phyloP scores from a whole-genome alignment of 2,888 invertebrate genomes.

The Agrenia bidenticulata region DNA sequence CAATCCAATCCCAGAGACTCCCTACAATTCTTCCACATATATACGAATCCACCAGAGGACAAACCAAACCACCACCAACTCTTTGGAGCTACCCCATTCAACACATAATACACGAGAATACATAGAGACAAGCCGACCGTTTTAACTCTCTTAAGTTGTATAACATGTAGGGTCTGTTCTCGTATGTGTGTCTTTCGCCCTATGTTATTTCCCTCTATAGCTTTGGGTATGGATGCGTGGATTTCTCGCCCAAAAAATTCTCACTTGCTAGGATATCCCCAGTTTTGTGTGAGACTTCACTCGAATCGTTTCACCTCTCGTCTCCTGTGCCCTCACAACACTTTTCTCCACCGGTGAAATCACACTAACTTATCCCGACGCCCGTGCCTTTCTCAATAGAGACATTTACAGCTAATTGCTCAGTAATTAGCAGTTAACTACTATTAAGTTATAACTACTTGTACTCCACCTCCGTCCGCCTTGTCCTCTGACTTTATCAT shows the following conservation, averaged over 20 bases:
- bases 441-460: too few relatives aligned
- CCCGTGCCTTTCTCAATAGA: too few relatives aligned
- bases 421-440: too few relatives aligned
- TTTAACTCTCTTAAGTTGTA: too few relatives aligned
- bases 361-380: background rate
- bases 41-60: background rate
- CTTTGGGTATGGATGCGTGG: constrained; percentile 12
- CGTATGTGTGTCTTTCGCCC: background rate
- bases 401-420: too few relatives aligned
- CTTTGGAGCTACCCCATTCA: too few relatives aligned
- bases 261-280: constrained; percentile 15
- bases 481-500: constrained; percentile 3
- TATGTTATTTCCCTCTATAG: constrained; percentile 6
- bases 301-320: constrained; percentile 15
- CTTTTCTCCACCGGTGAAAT: constrained; percentile 1
- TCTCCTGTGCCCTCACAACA: background rate
- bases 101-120: too few relatives aligned
- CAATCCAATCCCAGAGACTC: too few relatives aligned
- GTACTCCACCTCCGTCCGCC: background rate
- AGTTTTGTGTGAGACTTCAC: constrained; percentile 22
- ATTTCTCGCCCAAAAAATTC: constrained; percentile 23
- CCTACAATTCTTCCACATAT: too few relatives aligned
- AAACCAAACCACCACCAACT: too few relatives aligned
- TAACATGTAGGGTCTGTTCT: background rate
- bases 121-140: too few relatives aligned